Base-by-base conservation (phyloP, 2,113 vertebrate genomes). In the Stigmatopora argus region DNA sequence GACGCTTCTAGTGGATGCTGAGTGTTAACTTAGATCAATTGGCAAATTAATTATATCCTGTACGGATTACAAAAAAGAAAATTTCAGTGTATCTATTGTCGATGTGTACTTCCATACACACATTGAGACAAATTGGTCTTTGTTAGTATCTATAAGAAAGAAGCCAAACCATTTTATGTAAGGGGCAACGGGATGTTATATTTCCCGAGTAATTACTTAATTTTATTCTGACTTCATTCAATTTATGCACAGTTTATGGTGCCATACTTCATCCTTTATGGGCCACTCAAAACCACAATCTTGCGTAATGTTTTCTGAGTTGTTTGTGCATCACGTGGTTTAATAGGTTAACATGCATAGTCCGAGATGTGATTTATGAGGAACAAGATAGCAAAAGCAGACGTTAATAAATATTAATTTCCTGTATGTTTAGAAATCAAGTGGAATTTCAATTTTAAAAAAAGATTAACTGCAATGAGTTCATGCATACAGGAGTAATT, bases 11-110 rank as follows among this genome's bases (percentile, higher is more conserved):
- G 58, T 64, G 65, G 35, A 51, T 82, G 23, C 60, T 78, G 67
- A 67, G 64, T 74, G 65, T 62, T 85, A 83, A 84, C 84, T 66
- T 53, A 61, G 83, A 85, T 89, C 85, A 88, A 85, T 85, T 85
- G 80, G 77, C 78, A 83, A 85, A 89, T 88, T 66, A 85, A 89
- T 88, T 66, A 85, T 72, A 87, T 64, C 77, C 68, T 68, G 60
- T 66, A 65, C 77, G 82, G 78, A 87, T 89, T 86, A 74, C 69
- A 13, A 62, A 72, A 77, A 83, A 72, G 79, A 71, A 65, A 34
- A 47, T 48, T 23, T 63, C 53, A 41, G 49, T 66, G 72, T 14
- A 45, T 23, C 38, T 18, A 35, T 14, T 69, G 57, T 11, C 66
- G 35, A 38, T 72, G 18, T 68, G 35, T 46, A 19, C 13, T 26